Evolutionary conservation across 2,888 invertebrate species (phyloP), one percentile per base, ranked within the genome.

Genomic region (Dynastes grantii): DNA sequence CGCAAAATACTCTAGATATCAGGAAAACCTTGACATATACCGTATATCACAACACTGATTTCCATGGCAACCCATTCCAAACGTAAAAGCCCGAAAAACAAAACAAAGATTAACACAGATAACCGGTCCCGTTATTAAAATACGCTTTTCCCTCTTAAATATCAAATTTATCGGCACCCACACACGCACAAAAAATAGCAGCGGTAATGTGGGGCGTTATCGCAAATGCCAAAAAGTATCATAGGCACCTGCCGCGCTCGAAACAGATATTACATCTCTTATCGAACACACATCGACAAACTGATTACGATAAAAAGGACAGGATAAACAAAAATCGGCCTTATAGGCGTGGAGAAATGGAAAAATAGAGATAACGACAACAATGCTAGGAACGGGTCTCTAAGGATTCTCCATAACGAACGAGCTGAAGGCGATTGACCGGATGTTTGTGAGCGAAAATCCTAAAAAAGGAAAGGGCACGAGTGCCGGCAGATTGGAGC

Each of bases 91-190:
- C 16, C n/a, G 53, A 53, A 53, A 53, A 53, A 11, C 13, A 53
- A 53, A 53, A 53, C 53, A 53, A 53, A 53, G 16, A 16, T 16
- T 53, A 53, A 11, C 16, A n/a, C 11, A 5, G 53, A 53, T n/a
- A 53, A 53, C 16, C 53, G n/a, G 53, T 53, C 2, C 16, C 13
- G 16, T 53, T 53, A 53, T 53, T 53, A 53, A 53, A 53, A 53
- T 16, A 53, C 53, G 53, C 53, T 53, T 53, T 53, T 53, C 53
- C 9, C 53, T 53, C n/a, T 53, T 53, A 53, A 53, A 53, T 16
- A 53, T 53, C 53, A 16, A 53, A 53, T 53, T 53, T 53, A 53
- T n/a, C 53, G 53, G 16, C 16, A n/a, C 16, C 53, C 53, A 53
- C 16, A n/a, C 53, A 53, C 11, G 45, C 32, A 32, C 32, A 32